Base-by-base conservation (phyloP, 2,888 invertebrate species). In the Girardia tigrina region DNA sequence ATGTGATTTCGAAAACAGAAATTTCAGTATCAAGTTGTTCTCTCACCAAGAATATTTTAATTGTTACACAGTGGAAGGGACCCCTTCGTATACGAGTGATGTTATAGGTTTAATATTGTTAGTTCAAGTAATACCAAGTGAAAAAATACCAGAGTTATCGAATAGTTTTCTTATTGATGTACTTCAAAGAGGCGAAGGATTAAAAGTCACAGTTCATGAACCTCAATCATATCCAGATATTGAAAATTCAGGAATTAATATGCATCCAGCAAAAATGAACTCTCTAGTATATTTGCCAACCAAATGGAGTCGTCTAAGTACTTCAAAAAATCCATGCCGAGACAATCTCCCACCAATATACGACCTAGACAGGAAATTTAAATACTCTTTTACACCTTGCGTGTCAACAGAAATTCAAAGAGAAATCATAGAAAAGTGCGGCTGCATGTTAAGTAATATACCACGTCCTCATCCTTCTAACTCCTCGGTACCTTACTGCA, bases 251-350 rank as follows among this genome's bases (percentile, higher is more conserved):
- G 77, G 77, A 12, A 77, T 77, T 26, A 71, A 77, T 28, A 70
- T 77, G 6, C 72, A 77, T 28, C 77, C 77, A 26, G 74, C 28
- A 29, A 70, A 76, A 42, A 77, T 77, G 76, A 77, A 77, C 42
- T 28, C 28, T 4, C 26, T 77, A 23, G 36, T 28, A 26, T 77
- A 77, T 27, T 29, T 23, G 8, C 77, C 77, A 27, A 70, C 42
- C 0, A 28, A 71, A 29, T 69, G 71, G 29, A 72, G 20, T 23
- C 76, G 70, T 12, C 1, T 72, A 14, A 23, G 26, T 28, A 77
- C 77, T 8, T 77, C 77, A 4, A 27, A 23, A 26, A 76, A 36
- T 29, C 76, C 77, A 14, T 77, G 77, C 69, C 70, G 42, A 8
- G 69, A 76, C 26, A 71, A 71, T 1, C 29, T 28, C 16, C 20